Evolutionary conservation across 2,797 vertebrate species (phyloP).

Genomic region (Lateolabrax maculatus): DNA sequence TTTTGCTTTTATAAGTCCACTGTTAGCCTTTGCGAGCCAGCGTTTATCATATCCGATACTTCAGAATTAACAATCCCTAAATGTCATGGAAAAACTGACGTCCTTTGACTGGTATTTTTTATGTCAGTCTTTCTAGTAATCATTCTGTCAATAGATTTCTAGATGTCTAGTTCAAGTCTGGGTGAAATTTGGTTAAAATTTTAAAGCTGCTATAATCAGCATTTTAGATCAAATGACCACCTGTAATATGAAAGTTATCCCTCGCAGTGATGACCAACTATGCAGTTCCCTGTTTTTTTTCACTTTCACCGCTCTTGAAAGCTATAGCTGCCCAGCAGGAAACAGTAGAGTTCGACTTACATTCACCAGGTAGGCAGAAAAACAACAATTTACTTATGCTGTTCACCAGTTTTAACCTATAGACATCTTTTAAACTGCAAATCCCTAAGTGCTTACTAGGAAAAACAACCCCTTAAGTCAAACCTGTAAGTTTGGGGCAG

Average conservation of each 20-base stretch:
- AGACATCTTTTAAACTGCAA: background rate
- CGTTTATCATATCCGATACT: background rate
- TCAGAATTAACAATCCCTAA: background rate
- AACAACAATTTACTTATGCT: too few species aligned
- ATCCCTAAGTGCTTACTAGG: background rate
- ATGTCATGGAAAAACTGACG: background rate
- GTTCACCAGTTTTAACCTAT: too few species aligned
- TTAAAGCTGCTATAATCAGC: background rate
- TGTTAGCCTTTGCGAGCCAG: background rate
- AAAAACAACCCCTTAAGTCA: background rate
- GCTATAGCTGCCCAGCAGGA: background rate
- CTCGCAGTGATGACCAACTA: background rate
- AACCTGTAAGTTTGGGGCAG: background rate
- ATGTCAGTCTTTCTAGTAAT: background rate
- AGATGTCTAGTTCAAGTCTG: background rate
- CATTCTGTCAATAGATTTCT: background rate
- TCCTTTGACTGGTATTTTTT: background rate
- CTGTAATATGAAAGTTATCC: background rate
- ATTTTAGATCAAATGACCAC: background rate
- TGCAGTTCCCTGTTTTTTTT: too few species aligned
- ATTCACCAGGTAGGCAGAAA: too few species aligned
- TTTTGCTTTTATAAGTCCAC: slow-evolving; percentile 15
- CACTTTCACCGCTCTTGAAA: too few species aligned
- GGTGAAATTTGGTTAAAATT: background rate
- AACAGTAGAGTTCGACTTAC: too few species aligned